Base-by-base conservation (phyloP, 1,140 invertebrate genomes). In the Drosophila ercepeae region DNA sequence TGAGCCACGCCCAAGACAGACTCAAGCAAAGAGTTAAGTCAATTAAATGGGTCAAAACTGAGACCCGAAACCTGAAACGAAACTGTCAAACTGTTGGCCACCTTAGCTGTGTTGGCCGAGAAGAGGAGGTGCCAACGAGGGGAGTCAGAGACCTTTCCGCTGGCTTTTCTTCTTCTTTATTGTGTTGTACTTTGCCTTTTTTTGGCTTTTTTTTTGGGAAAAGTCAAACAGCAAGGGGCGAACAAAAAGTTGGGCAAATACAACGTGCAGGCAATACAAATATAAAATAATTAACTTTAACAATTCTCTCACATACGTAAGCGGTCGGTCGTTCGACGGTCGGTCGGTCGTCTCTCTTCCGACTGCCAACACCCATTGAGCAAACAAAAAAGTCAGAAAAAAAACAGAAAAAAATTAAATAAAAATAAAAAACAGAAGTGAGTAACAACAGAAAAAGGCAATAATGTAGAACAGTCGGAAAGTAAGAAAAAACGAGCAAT, bases 281-380 rank as follows among this genome's bases (percentile, higher is more conserved):
- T 74, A 82, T 65, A 68, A 82, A 82, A 86, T 88, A 86, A 86
- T 86, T 86, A 88, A 82, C 81, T 88, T 88, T 81, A 88, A 82
- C 79, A 86, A 78, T 75, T 72, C 58, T 51, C 49, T 54, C 61
- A 57, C 42, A 41, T 29, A 45, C 53, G 23, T n/a, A n/a, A n/a
- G n/a, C n/a, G n/a, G n/a, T n/a, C n/a, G n/a, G n/a, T n/a, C n/a
- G n/a, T n/a, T n/a, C n/a, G n/a, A n/a, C n/a, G n/a, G n/a, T n/a
- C 52, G 3, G 6, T 6, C 64, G 7, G 14, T 29, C 44, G 16
- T 11, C 42, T 57, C 49, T 32, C 32, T 52, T 39, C 36, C 55
- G 18, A 13, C 41, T 55, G 27, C 41, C 48, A 68, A 57, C 58
- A 48, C 82, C 82, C 81, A 88, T 77, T 88, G 59, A 81, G 65